These are phyloP conservation scores for Sycon ciliatum DNA, from an alignment of 37 sponge, comb jelly and placozoan species.

Conservation along the genomic window DNA sequence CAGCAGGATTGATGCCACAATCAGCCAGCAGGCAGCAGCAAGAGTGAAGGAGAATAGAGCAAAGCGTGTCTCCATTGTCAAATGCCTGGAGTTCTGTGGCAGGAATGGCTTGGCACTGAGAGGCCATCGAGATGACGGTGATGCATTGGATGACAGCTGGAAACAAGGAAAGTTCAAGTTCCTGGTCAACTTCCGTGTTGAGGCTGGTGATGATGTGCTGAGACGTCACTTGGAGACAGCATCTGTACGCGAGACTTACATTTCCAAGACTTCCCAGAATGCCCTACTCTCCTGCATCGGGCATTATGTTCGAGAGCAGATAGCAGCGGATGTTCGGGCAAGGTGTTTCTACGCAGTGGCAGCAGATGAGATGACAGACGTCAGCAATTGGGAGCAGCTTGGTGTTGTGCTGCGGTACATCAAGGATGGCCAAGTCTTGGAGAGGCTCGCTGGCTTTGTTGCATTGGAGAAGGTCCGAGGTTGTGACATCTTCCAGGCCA, in stretches of 20 bases:
- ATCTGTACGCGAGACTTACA: conserved; percentile 16
- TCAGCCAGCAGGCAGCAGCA: too few species aligned
- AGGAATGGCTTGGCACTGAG: conserved; percentile 29
- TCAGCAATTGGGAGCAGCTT: conserved; percentile 19
- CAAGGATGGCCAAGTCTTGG: conserved; percentile 10
- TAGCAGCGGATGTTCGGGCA: background rate
- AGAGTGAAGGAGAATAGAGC: too few species aligned
- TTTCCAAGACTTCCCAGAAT: conserved; percentile 29
- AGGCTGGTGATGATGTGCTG: conserved; percentile 25
- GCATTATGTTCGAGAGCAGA: background rate
- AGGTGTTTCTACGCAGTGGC: background rate
- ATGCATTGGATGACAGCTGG: conserved; percentile 1
- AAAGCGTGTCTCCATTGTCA: conserved; percentile 21
- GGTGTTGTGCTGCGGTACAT: conserved; percentile 22
- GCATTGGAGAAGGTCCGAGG: conserved; percentile 13
- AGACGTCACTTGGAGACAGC: conserved; percentile 15
- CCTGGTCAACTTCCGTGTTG: conserved; percentile 25
- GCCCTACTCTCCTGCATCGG: conserved; percentile 18
- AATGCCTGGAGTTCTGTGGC: conserved; percentile 29
- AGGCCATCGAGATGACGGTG: conserved; percentile 27
- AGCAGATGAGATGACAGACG: conserved; percentile 10
- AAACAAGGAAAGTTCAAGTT: conserved; percentile 25
- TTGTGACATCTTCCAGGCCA: background rate
- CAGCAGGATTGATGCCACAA: too few species aligned
- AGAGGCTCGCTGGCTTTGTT: conserved; percentile 15